Percentiles rank a stretch among this genome's conserved stretches.
Conservation (phyloP, 1,140 invertebrate species). For the Calephelis nemesis region DNA sequence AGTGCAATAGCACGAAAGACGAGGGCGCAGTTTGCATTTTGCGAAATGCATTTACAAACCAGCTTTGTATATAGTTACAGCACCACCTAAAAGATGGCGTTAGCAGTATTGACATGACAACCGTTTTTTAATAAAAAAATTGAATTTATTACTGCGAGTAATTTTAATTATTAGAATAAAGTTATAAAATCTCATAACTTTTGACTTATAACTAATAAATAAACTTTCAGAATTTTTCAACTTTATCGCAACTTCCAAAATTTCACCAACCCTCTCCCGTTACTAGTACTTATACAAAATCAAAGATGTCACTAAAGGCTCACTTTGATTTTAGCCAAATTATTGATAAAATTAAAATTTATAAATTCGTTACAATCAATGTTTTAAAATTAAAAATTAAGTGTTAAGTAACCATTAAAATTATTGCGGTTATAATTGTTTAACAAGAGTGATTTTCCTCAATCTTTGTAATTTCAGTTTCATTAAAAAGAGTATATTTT, state of each 20-base stretch:
- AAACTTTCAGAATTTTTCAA: neutral
- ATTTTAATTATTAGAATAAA: neutral
- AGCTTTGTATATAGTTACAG: conserved; percentile 32
- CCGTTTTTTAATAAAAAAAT: neutral
- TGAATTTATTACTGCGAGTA: neutral
- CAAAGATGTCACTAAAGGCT: neutral
- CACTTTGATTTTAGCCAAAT: no score
- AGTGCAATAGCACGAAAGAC: conserved; percentile 8
- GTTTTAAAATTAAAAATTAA: no score
- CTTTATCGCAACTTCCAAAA: neutral
- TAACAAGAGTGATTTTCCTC: no score
- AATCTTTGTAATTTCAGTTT: no score
- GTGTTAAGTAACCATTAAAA: no score
- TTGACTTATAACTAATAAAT: neutral
- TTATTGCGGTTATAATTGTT: no score
- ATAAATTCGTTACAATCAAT: no score
- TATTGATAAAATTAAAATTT: no score
- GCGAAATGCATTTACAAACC: conserved; percentile 31
- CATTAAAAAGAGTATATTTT: no score
- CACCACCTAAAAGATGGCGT: conserved; percentile 54
- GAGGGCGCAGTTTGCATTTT: conserved; percentile 37
- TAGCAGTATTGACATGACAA: conserved; percentile 25
- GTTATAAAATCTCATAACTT: neutral
- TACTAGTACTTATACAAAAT: neutral
- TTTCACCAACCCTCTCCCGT: neutral